Evolutionary conservation across 2,888 invertebrate genomes (phyloP).

Genomic region (Dryobota labecula): DNA sequence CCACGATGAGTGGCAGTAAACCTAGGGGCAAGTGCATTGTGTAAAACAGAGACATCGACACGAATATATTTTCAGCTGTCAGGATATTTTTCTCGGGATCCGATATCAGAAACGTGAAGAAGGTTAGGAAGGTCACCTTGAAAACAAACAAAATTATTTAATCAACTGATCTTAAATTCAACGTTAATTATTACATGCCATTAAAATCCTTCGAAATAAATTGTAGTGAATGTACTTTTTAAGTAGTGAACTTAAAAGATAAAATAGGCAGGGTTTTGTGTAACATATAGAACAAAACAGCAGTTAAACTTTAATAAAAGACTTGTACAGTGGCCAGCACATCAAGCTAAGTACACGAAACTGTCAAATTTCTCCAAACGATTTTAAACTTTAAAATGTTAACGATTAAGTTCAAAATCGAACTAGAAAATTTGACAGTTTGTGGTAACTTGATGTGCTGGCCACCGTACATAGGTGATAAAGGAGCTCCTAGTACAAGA

Average conservation of each 20-base stretch:
- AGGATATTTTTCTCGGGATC: conserved; percentile 93
- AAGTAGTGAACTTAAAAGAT: conserved; percentile 1
- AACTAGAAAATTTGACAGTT: too few species aligned
- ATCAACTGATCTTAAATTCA: conserved; percentile 10
- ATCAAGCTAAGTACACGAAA: too few species aligned
- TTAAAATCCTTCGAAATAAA: not conserved
- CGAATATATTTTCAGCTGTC: conserved; percentile 96
- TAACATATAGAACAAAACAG: not conserved
- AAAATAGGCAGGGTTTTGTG: conserved; percentile 4
- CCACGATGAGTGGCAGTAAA: conserved; percentile 94
- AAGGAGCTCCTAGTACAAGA: too few species aligned
- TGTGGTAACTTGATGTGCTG: too few species aligned
- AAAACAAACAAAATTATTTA: conserved; percentile 73
- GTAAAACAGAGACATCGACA: conserved; percentile 96
- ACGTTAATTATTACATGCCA: not conserved
- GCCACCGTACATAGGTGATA: too few species aligned
- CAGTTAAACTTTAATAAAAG: too few species aligned
- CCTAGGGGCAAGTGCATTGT: conserved; percentile 96
- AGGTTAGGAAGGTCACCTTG: conserved; percentile 96
- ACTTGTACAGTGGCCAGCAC: too few species aligned
- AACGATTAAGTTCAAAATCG: too few species aligned
- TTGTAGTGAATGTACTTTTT: not conserved
- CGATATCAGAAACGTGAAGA: conserved; percentile 94
- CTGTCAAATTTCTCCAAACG: too few species aligned
- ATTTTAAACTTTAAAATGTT: too few species aligned